Evolutionary conservation across 2,113 vertebrate species (phyloP), one percentile per base, ranked within the genome.

Genomic region (Gnathonemus longibarbis): DNA sequence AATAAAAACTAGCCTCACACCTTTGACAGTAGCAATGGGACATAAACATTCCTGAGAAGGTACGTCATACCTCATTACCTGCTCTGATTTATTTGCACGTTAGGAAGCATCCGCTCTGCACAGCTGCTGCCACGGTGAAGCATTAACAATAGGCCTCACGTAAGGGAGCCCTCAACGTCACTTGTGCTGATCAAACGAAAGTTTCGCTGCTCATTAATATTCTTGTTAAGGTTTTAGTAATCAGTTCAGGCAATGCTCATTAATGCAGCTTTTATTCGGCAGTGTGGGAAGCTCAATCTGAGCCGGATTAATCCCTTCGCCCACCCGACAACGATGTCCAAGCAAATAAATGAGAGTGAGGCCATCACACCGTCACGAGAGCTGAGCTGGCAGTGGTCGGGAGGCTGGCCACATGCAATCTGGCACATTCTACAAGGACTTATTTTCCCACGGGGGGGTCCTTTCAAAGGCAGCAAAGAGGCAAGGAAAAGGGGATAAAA

Each of bases 171-270:
- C 91, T 90, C 91, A 91, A 92, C 70, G 91, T 58, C 27, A 89
- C 21, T 88, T 89, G 89, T 74, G 70, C 56, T 90, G 90, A 89
- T 83, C 62, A 88, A 92, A 91, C 58, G 90, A 91, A 93, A n/a
- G 91, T 49, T 89, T 90, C 90, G 42, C 49, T 86, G 86, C 85
- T 91, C 88, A 46, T 91, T 83, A 91, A 91, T 91, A 92, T 91
- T 91, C 74, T 88, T 89, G 92, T 92, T 92, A 91, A 87, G 87
- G 89, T 91, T 91, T 93, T 90, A 93, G 92, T 91, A 91, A 93
- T 90, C 90, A 89, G 91, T 92, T 91, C 85, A 90, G 88, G 88
- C 66, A 70, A 89, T 52, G 90, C 89, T 90, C 89, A 92, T 91
- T 92, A 91, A 92, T 91, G 91, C 90, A 91, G 88, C 89, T 91